Conservation (phyloP, 2,113 vertebrate genomes). For the Herpetotheres cachinnans region DNA sequence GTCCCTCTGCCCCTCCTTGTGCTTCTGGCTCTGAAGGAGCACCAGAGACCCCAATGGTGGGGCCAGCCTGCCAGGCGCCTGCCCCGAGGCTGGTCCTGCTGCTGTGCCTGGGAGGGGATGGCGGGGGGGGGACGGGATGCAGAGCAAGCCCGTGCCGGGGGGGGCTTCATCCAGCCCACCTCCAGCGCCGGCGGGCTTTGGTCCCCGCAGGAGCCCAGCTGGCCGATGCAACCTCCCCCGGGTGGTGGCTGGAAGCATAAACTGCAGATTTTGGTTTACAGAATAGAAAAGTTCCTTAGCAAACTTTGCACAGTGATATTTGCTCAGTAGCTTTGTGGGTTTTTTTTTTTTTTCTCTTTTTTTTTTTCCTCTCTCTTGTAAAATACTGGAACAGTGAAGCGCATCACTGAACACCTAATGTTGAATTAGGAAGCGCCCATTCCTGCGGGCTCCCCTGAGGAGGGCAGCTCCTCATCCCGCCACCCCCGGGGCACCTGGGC, state of each 20-base stretch:
- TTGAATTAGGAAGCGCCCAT: neutral
- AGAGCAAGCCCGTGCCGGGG: neutral
- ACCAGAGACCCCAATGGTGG: neutral
- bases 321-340: slow-evolving; percentile 6
- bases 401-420: neutral
- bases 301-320: slow-evolving; percentile 65
- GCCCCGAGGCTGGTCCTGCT: neutral
- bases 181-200: fast-evolving
- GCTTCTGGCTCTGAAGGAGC: neutral
- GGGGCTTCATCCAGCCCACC: neutral
- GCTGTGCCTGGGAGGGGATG: neutral
- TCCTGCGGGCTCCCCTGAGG: neutral
- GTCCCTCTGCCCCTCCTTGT: neutral
- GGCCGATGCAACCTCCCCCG: fast-evolving
- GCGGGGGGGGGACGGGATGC: neutral
- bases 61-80: neutral
- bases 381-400: slow-evolving; percentile 35
- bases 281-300: slow-evolving; percentile 54
- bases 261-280: slow-evolving; percentile 53
- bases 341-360: neutral
- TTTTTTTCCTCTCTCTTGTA: neutral
- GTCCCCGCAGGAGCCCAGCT: neutral
- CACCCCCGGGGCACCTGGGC: neutral
- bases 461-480: neutral
- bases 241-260: neutral